phyloP scores from a whole-genome alignment of 2,888 invertebrate species.

The Steinernema scapterisci region DNA sequence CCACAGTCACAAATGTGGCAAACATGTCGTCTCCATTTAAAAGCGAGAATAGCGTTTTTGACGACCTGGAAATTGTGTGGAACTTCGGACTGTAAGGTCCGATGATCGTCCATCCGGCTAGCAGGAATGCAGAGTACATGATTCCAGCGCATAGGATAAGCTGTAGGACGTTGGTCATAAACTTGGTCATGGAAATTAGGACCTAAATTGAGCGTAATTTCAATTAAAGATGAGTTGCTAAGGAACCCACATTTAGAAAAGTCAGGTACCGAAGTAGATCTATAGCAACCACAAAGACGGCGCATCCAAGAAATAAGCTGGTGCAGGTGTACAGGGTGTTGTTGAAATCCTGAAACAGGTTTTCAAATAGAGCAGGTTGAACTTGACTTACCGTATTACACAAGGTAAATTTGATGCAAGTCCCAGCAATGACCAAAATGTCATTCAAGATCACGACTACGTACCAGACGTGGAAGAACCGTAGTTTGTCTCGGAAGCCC shows the following conservation, averaged over 20 bases:
- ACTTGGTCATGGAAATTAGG: slow-evolving; percentile 7
- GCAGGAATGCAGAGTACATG: slow-evolving; percentile 4
- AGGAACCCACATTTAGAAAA: background rate
- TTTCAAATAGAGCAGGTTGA: background rate
- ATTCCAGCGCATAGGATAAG: slow-evolving; percentile 4
- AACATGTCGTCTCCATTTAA: slow-evolving; percentile 28
- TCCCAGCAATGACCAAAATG: background rate
- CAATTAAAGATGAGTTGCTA: background rate
- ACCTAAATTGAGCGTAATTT: background rate
- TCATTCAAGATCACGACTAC: background rate
- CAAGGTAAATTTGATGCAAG: slow-evolving; percentile 11
- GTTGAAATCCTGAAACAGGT: slow-evolving; percentile 9
- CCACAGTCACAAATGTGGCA: slow-evolving; percentile 15
- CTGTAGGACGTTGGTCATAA: slow-evolving; percentile 26
- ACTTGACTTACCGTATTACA: background rate
- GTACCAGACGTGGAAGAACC: slow-evolving; percentile 12
- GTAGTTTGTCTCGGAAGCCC: background rate
- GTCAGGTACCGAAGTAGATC: slow-evolving; percentile 15
- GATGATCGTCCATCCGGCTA: slow-evolving; percentile 24
- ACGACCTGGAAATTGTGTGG: background rate
- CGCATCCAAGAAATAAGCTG: background rate
- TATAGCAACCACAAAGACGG: background rate
- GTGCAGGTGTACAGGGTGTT: slow-evolving; percentile 1
- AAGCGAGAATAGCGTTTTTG: slow-evolving; percentile 5
- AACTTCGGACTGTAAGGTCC: slow-evolving; percentile 23